Evolutionary conservation across 2,113 vertebrate species (phyloP), one percentile per base, ranked within the genome.

Genomic region (Nipponia nippon): DNA sequence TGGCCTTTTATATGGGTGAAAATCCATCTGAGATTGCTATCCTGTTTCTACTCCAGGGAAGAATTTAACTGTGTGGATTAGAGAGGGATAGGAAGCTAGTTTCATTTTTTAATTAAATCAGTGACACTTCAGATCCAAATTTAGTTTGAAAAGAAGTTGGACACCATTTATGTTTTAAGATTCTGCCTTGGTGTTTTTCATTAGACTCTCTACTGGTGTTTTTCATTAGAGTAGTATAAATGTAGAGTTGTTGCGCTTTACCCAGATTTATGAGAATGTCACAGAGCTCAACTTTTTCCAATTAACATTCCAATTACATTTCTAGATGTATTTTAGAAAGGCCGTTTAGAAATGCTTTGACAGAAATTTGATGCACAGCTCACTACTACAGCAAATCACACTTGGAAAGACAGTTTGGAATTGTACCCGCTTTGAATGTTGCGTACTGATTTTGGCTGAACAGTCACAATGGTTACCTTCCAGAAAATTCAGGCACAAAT

Each of bases 221-320:
- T 97, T 87, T 89, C 69, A 71, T 84, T 81, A 78, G 26, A 77
- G 19, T 34, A n/a, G 16, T 50, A 71, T 79, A 85, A 87, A 93
- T 40, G 44, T 34, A 63, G 36, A 81, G 47, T 40, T 89, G 67
- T 67, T 84, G 22, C 13, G 7, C 34, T 95, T 87, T 69, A 72
- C 16, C 8, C n/a, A 78, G 85, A 93, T 96, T 93, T 88, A 93
- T 72, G 61, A 75, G 75, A 88, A 79, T 71, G 78, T 85, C 78
- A 94, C 22, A 85, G 73, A 92, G 82, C 82, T 93, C 82, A 90
- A 69, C 61, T 65, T 93, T 82, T 65, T 83, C 61, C 90, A 95
- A 87, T 94, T 95, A 96, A 95, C 71, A 81, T 73, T 92, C 62
- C 71, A 90, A 92, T 95, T 93, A 92, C 34, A 80, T 76, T 88